Percentiles rank a stretch among this genome's conserved stretches.
These are phyloP conservation scores for Eumacrocentrus americanus DNA, from an alignment of 2,888 invertebrate genomes.

Conservation along the genomic window DNA sequence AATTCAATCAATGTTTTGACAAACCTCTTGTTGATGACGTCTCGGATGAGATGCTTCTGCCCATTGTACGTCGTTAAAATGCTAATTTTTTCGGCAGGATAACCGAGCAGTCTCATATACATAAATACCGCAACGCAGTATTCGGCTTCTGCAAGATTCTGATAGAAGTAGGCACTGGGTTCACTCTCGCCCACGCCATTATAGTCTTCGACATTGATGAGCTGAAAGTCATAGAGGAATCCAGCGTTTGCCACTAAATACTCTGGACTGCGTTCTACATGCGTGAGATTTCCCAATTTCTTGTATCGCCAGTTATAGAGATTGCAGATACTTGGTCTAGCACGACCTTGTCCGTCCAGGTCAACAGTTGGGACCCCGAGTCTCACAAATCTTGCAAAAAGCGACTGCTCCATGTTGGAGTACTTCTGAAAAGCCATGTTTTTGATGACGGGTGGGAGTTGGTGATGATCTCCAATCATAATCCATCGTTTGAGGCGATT, in stretches of 20 bases:
- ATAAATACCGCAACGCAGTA: slow-evolving; percentile 97
- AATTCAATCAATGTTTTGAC: background rate
- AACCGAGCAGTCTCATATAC: slow-evolving; percentile 97
- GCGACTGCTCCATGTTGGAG: slow-evolving; percentile 99
- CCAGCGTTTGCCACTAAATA: slow-evolving; percentile 93
- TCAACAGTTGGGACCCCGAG: slow-evolving; percentile 97
- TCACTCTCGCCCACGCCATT: slow-evolving; percentile 97
- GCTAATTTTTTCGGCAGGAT: slow-evolving; percentile 95
- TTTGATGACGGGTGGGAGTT: slow-evolving; percentile 98
- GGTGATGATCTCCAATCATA: slow-evolving; percentile 99
- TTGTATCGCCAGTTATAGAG: slow-evolving; percentile 97
- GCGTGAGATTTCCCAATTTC: slow-evolving; percentile 90
- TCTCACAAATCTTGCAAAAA: slow-evolving; percentile 95
- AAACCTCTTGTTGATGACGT: slow-evolving; percentile 81
- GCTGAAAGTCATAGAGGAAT: slow-evolving; percentile 89
- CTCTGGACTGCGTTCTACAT: slow-evolving; percentile 83
- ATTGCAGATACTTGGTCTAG: slow-evolving; percentile 88
- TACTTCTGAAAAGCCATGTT: slow-evolving; percentile 99
- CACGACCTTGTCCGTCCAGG: slow-evolving; percentile 96
- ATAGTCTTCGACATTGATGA: slow-evolving; percentile 95
- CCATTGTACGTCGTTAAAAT: slow-evolving; percentile 99
- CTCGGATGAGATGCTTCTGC: slow-evolving; percentile 95
- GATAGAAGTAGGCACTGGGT: slow-evolving; percentile 98
- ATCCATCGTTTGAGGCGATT: slow-evolving; percentile 98
- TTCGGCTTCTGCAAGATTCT: slow-evolving; percentile 90